Conservation (phyloP, 2,797 vertebrate species). For the Galago senegalensis region DNA sequence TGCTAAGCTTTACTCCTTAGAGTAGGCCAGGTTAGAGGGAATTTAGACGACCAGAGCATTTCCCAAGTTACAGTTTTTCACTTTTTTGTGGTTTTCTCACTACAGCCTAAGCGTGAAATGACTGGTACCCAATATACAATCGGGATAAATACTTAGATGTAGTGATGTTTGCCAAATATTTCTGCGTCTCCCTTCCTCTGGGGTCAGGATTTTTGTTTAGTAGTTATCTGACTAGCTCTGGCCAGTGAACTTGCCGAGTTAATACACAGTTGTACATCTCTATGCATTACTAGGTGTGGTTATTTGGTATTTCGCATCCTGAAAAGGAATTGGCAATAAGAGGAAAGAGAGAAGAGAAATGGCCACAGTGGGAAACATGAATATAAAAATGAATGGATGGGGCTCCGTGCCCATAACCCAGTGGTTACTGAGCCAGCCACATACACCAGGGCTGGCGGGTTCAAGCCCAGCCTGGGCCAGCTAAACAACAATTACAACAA, state of each 20-base stretch:
- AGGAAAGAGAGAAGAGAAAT: background rate
- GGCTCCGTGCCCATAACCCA: too few species aligned
- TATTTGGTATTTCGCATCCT: background rate
- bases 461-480: too few species aligned
- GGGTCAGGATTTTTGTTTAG: background rate
- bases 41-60: background rate
- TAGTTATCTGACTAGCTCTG: background rate
- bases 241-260: background rate
- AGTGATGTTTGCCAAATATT: background rate
- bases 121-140: background rate
- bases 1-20: too few species aligned
- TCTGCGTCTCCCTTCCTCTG: background rate
- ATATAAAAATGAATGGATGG: background rate
- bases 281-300: background rate
- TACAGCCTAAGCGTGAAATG: background rate
- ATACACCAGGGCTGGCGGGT: too few species aligned
- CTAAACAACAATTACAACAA: too few species aligned
- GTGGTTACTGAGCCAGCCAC: too few species aligned
- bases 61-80: background rate
- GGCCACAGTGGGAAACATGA: accelerated
- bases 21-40: background rate
- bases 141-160: background rate
- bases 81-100: background rate
- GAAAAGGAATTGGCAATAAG: background rate
- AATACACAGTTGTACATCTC: background rate